Conservation (phyloP, 1,140 invertebrate genomes). For the Drosophila watanabei region DNA sequence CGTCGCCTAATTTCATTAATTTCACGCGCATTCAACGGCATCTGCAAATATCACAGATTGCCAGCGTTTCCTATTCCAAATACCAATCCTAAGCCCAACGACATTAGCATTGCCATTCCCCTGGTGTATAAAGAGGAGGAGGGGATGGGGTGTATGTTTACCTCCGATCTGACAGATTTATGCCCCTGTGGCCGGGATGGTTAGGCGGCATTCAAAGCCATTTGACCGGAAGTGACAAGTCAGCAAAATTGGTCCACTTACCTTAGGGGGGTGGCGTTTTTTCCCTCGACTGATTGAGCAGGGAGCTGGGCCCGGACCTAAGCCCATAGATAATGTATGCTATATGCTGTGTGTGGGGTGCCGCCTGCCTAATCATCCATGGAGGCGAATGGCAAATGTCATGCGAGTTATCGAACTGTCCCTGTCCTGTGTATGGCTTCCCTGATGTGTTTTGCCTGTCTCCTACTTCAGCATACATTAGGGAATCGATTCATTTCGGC, state of each 20-base stretch:
- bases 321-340: slow-evolving; percentile 25
- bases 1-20: slow-evolving; percentile 78
- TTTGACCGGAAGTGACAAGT: slow-evolving; percentile 83
- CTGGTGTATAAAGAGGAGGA: neutral
- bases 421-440: slow-evolving; percentile 21
- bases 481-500: slow-evolving; percentile 74
- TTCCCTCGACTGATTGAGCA: slow-evolving; percentile 3
- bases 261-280: slow-evolving; percentile 36
- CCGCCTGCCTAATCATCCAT: slow-evolving; percentile 76
- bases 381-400: slow-evolving; percentile 72
- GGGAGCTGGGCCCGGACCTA: slow-evolving; percentile 5
- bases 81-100: neutral
- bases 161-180: slow-evolving; percentile 39
- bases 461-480: slow-evolving; percentile 63
- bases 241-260: slow-evolving; percentile 77
- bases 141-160: no score
- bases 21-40: slow-evolving; percentile 71
- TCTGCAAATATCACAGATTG: slow-evolving; percentile 73
- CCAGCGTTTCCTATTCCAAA: neutral
- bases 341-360: slow-evolving; percentile 8
- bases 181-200: slow-evolving; percentile 44
- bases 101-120: neutral
- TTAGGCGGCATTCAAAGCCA: slow-evolving; percentile 61
- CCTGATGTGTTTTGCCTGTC: slow-evolving; percentile 32
- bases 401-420: slow-evolving; percentile 61